Percentiles rank a stretch among this genome's conserved stretches.
phyloP scores from a whole-genome alignment of 1,140 invertebrate species.

The Agrypnia vestita region DNA sequence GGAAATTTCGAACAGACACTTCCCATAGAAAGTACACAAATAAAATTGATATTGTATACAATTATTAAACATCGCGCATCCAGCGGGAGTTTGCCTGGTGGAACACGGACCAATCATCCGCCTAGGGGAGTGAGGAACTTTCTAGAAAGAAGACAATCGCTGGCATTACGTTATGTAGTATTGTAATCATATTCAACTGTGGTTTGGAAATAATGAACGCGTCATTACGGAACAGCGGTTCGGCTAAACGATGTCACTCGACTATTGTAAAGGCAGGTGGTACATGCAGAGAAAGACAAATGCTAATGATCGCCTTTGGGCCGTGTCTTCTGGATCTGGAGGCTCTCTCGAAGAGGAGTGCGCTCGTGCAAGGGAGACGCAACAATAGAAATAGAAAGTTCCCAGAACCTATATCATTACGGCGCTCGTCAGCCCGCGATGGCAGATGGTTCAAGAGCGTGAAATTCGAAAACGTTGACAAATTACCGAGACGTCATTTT shows the following conservation, averaged over 20 bases:
- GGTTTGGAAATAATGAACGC: constrained; percentile 39
- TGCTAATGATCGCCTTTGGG: constrained; percentile 34
- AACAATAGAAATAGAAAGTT: constrained; percentile 43
- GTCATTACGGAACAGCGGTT: constrained; percentile 37
- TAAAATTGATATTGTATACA: too few relatives aligned
- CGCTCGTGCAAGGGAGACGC: background rate
- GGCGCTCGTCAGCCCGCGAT: background rate
- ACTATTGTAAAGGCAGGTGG: constrained; percentile 21
- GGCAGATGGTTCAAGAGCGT: background rate
- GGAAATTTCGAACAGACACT: too few relatives aligned
- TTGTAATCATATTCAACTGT: constrained; percentile 32
- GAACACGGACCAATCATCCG: constrained; percentile 25
- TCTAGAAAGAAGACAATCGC: constrained; percentile 30
- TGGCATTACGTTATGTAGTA: constrained; percentile 8
- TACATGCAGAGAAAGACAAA: constrained; percentile 32
- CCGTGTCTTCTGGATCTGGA: constrained; percentile 19
- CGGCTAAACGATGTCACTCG: constrained; percentile 42
- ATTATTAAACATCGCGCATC: too few relatives aligned
- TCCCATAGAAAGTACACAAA: too few relatives aligned
- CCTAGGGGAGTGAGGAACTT: constrained; percentile 8
- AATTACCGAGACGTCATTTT: constrained; percentile 11
- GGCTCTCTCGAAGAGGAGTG: constrained; percentile 11
- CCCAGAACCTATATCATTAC: constrained; percentile 10
- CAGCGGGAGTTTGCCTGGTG: background rate
- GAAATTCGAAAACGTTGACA: constrained; percentile 14